phyloP scores from a whole-genome alignment of 2,113 vertebrate species.

The Paradoxurus hermaphroditus region DNA sequence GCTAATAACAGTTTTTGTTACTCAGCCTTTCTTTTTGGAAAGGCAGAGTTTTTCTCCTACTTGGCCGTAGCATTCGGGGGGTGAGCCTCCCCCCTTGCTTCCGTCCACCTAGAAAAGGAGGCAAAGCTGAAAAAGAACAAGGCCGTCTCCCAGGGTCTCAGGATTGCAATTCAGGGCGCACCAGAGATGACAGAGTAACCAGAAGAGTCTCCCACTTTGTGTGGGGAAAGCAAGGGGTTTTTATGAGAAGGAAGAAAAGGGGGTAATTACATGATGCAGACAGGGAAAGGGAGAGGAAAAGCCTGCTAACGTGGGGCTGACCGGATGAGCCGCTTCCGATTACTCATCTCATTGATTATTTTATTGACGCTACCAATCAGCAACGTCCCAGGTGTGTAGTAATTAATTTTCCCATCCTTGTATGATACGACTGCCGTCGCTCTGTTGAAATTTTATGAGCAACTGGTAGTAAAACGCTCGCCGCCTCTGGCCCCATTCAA shows the following conservation, averaged over 20 bases:
- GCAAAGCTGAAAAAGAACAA: neutral
- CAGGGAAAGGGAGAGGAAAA: neutral
- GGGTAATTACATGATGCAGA: neutral
- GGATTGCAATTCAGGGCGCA: neutral
- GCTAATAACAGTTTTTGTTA: slow-evolving; percentile 20
- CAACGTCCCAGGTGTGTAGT: neutral
- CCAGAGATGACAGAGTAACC: neutral
- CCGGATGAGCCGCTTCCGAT: neutral
- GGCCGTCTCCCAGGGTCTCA: neutral
- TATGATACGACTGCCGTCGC: neutral
- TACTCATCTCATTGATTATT: neutral
- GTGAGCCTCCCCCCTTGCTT: accelerated
- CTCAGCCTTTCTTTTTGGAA: slow-evolving; percentile 23
- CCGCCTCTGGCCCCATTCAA: neutral
- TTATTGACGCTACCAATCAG: neutral
- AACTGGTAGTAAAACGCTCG: neutral
- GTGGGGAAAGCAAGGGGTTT: neutral
- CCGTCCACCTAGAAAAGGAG: neutral
- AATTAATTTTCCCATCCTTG: neutral
- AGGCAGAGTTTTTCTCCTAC: neutral
- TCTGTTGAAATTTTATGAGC: neutral
- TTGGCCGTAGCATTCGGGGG: neutral
- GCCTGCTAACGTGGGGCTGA: neutral
- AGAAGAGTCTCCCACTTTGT: neutral
- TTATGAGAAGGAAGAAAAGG: neutral